Base-by-base conservation (phyloP, 1,140 invertebrate genomes). In the Carcinoscorpius rotundicauda region DNA sequence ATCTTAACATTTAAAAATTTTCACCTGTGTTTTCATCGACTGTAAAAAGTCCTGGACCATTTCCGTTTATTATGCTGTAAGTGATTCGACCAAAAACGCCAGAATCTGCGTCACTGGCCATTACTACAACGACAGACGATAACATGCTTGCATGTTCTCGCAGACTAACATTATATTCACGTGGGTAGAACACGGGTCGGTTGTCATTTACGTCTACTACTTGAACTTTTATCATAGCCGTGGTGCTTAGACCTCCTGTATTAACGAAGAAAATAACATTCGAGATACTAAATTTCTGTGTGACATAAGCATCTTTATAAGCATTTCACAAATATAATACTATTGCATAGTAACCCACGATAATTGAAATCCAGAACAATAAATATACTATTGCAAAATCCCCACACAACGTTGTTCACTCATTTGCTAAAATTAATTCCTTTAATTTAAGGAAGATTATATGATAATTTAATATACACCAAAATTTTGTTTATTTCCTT, bases 201-300 rank as follows among this genome's bases (percentile, higher is more conserved):
- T 97, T 97, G 81, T 98, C 93, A 78, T 98, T 97, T 58, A 94
- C 86, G 78, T 97, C 93, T 11, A 86, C 85, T 56, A 97, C 81
- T 77, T 91, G 86, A 62, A 98, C 87, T 74, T 91, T 90, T 4
- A 97, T 87, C 78, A 93, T 92, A 6, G 93, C 89, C 48, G 87
- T 91, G 61, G 92, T 92, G 70, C 91, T 93, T 58, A 97, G 80
- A 50, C 92, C 92, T 73, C 92, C 93, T 95, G 82, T 65, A 72
- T 83, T 82, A 29, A 29, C 29, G 29, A 29, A 29, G 29, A 29
- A 29, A 29, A 29, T 29, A 29, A 29, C 29, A 29, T 29, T 29
- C 29, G 29, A 29, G 29, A 29, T 29, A 29, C 29, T 29, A 29
- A 29, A 2, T 29, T 29, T 29, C 29, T 29, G 29, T 29, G 29